Evolutionary conservation across 2,888 invertebrate genomes (phyloP), one percentile per base, ranked within the genome.

Genomic region (Athetis lepigone): DNA sequence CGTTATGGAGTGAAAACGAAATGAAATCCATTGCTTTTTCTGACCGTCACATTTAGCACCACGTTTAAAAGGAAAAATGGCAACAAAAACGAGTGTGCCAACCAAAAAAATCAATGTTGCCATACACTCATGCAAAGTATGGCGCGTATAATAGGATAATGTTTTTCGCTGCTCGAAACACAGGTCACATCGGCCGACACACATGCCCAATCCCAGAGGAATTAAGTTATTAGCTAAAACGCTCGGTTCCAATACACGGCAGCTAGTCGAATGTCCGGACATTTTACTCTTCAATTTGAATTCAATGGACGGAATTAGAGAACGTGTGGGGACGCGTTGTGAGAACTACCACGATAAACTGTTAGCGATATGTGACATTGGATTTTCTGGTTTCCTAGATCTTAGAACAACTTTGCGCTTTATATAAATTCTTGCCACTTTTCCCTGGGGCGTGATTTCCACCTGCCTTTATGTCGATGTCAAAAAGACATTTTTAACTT

Each of bases 151-250:
- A 74, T 65, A 63, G 66, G 63, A 69, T 74, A 76, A 80, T 73
- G 77, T 82, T 80, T 80, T 79, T 60, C 61, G 60, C 55, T 52
- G 65, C 43, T 69, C 66, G 56, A 77, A 79, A 80, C 76, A 75
- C 76, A 72, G 77, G 77, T 81, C 78, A 79, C 75, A 75, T 75
- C 75, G 75, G 43, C 61, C 77, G 66, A 69, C 74, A 74, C 79
- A 75, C 91, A 92, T 92, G 91, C 81, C 79, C 82, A 84, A 89
- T 93, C 94, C 91, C 94, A 92, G 88, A 88, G 90, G 93, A 90
- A 92, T 93, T 93, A 92, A 92, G 93, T 92, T 94, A 93, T 94
- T 93, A 93, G 91, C 92, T 88, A 90, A 86, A 91, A 87, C 88
- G 89, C 85, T 85, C 86, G 83, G 86, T 87, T 84, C 86, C 88